These are phyloP conservation scores for Xylocopa sonorina DNA, from an alignment of 1,140 invertebrate species.

Conservation along the genomic window DNA sequence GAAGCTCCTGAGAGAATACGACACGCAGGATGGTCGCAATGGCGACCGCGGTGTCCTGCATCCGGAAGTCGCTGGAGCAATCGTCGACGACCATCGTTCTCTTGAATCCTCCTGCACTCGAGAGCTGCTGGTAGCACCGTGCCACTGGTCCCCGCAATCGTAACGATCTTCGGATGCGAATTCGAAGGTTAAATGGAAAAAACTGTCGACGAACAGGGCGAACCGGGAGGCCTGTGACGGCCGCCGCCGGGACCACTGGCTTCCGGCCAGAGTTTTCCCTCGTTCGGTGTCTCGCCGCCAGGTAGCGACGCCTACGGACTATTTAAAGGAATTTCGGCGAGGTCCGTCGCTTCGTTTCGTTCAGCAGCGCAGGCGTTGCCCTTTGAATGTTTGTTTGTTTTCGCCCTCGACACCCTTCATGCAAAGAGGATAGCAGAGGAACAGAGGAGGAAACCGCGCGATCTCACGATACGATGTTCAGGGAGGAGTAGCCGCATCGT, in stretches of 20 bases:
- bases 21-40: not conserved
- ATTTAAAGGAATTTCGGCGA: constrained; percentile 80
- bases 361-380: constrained; percentile 81
- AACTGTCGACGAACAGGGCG: constrained; percentile 51
- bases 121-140: too few relatives aligned
- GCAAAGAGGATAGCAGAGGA: constrained; percentile 46
- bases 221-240: constrained; percentile 42
- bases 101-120: too few relatives aligned
- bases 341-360: constrained; percentile 80
- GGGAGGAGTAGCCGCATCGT: constrained; percentile 22
- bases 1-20: not conserved
- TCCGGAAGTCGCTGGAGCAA: not conserved
- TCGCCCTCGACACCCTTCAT: constrained; percentile 54
- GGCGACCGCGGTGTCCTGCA: not conserved
- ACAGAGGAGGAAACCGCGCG: constrained; percentile 11
- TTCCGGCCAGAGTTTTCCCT: constrained; percentile 73
- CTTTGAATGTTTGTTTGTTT: constrained; percentile 72
- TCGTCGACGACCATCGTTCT: not conserved
- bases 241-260: constrained; percentile 73
- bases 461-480: constrained; percentile 22
- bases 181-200: constrained; percentile 69
- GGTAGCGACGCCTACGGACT: constrained; percentile 78
- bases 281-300: constrained; percentile 74
- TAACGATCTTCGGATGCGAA: constrained; percentile 17
- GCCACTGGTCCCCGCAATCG: not conserved